Evolutionary conservation across 2,113 vertebrate genomes (phyloP).

Genomic region (Pygoscelis antarcticus): DNA sequence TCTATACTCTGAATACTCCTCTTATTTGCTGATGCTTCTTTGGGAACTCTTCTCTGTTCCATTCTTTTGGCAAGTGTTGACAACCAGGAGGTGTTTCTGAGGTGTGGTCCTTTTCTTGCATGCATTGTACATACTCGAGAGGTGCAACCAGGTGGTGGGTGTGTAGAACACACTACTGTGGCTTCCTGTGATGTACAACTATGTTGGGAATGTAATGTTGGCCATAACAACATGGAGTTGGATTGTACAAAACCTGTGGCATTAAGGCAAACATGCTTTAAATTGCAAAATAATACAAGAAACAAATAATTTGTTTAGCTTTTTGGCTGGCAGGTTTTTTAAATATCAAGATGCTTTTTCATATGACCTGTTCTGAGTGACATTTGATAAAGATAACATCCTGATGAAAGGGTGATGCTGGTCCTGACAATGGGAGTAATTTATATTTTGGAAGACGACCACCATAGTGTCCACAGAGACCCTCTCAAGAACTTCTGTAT

Average conservation of each 20-base stretch:
- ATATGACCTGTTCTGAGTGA: not conserved
- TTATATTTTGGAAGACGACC: not conserved
- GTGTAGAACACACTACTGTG: not conserved
- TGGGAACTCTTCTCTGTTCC: not conserved
- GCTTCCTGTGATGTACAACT: not conserved
- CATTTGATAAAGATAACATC: not conserved
- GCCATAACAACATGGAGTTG: not conserved
- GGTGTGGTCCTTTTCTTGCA: not conserved
- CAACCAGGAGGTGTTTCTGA: not conserved
- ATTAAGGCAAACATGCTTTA: not conserved
- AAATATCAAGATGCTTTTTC: not conserved
- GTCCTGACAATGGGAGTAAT: not conserved
- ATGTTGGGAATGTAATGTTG: not conserved
- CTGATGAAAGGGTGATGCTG: not conserved
- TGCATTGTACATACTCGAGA: not conserved
- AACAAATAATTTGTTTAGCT: not conserved
- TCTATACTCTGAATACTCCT: not conserved
- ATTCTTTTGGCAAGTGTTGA: not conserved
- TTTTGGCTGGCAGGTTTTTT: not conserved
- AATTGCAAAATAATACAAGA: not conserved
- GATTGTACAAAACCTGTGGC: not conserved
- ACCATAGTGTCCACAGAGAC: not conserved
- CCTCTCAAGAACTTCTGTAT: not conserved
- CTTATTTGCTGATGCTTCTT: not conserved
- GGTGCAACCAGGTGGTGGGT: not conserved